phyloP scores from a whole-genome alignment of 2,888 invertebrate genomes.

The Altica lythri region DNA sequence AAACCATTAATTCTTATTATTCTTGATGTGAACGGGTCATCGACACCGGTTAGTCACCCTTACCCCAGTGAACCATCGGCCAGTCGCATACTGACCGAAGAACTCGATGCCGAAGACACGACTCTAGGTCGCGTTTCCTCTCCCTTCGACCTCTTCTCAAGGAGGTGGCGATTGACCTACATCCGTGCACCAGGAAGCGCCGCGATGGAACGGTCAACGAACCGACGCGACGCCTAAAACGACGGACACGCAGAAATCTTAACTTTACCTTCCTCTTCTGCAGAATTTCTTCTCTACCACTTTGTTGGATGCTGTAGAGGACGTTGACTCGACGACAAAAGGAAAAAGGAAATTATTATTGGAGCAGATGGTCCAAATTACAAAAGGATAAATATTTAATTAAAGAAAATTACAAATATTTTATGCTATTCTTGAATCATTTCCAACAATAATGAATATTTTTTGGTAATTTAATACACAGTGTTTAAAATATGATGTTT shows the following conservation, averaged over 20 bases:
- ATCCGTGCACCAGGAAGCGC: conserved; percentile 51
- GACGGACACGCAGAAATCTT: conserved; percentile 20
- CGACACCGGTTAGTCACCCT: conserved; percentile 58
- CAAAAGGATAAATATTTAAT: background rate
- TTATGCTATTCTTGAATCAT: too few relatives aligned
- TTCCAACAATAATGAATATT: too few relatives aligned
- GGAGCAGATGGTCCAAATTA: conserved; percentile 17
- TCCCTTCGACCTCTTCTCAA: conserved; percentile 31
- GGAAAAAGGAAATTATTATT: conserved; percentile 12
- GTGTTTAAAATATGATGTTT: too few relatives aligned
- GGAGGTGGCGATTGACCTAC: conserved; percentile 48
- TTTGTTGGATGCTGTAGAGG: conserved; percentile 17
- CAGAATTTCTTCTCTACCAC: conserved; percentile 17
- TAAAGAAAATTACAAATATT: too few relatives aligned
- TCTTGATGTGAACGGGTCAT: conserved; percentile 45
- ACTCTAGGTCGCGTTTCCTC: conserved; percentile 43
- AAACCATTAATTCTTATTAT: conserved; percentile 14
- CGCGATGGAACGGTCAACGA: conserved; percentile 42
- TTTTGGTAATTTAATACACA: too few relatives aligned
- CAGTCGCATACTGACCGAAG: conserved; percentile 58
- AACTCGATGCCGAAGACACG: conserved; percentile 34
- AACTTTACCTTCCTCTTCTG: conserved; percentile 13
- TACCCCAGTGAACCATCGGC: conserved; percentile 59
- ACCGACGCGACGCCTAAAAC: conserved; percentile 19
- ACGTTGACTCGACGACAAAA: conserved; percentile 20